A percentile compares a stretch with the other conserved stretches of the same genome.
phyloP scores from a whole-genome alignment of 2,797 vertebrate genomes.

The Tamandua tetradactyla region DNA sequence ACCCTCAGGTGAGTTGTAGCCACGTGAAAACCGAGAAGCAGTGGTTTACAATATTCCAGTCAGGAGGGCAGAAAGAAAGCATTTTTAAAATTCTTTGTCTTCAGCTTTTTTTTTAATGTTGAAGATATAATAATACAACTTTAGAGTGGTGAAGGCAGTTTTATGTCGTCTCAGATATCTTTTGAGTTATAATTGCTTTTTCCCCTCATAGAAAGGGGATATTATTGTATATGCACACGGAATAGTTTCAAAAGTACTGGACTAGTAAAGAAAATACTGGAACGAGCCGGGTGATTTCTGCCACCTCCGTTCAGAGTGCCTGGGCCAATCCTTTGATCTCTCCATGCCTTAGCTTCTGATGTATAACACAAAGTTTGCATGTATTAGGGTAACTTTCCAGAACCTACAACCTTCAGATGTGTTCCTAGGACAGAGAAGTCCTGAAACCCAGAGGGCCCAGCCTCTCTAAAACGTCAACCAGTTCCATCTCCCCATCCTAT shows the following conservation, averaged over 20 bases:
- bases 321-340: neutral
- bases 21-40: accelerated
- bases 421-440: too few species aligned
- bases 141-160: neutral
- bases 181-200: accelerated
- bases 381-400: too few species aligned
- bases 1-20: accelerated
- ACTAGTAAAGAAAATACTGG: accelerated
- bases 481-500: too few species aligned
- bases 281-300: too few species aligned
- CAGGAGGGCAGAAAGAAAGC: neutral
- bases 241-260: neutral
- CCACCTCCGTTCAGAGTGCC: accelerated
- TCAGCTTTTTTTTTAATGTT: accelerated
- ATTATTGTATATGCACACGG: accelerated
- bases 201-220: neutral
- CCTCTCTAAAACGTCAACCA: too few species aligned
- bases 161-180: neutral
- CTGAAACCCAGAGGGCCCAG: too few species aligned
- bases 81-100: accelerated
- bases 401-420: too few species aligned
- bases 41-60: neutral
- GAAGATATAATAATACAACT: too few species aligned
- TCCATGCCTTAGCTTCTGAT: neutral
- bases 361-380: too few species aligned